Evolutionary conservation across 2,113 vertebrate genomes (phyloP).

Genomic region (Alouatta palliata): DNA sequence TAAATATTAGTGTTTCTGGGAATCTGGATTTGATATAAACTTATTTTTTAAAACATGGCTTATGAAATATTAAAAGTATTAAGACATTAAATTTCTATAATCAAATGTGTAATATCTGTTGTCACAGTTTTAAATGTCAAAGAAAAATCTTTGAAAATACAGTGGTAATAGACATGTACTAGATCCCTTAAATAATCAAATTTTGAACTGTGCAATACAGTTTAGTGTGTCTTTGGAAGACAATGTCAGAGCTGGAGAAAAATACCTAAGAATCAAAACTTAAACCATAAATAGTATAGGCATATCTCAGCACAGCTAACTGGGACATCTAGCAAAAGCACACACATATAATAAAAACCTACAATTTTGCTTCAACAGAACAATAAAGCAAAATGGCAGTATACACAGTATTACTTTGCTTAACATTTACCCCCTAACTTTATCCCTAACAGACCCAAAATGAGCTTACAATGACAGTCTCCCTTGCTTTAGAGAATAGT

Average conservation of each 20-base stretch:
- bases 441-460: background rate
- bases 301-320: background rate
- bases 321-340: constrained; percentile 17
- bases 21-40: background rate
- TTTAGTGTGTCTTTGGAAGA: constrained; percentile 52
- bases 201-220: constrained; percentile 40
- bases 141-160: constrained; percentile 45
- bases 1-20: constrained; percentile 18
- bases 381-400: constrained; percentile 34
- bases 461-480: background rate
- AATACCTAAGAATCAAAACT: constrained; percentile 6
- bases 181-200: constrained; percentile 1
- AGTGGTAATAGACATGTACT: background rate
- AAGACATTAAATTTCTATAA: constrained; percentile 36
- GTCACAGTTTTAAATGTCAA: constrained; percentile 48
- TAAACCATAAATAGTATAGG: background rate
- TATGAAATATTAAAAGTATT: constrained; percentile 50
- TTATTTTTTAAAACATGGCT: constrained; percentile 56
- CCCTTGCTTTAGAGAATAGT: constrained; percentile 20
- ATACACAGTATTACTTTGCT: background rate
- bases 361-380: background rate
- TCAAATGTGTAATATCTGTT: constrained; percentile 28
- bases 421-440: background rate
- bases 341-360: background rate
- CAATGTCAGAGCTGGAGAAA: background rate